Conservation (phyloP, 2,888 invertebrate genomes). For the Embidobia sp. region DNA sequence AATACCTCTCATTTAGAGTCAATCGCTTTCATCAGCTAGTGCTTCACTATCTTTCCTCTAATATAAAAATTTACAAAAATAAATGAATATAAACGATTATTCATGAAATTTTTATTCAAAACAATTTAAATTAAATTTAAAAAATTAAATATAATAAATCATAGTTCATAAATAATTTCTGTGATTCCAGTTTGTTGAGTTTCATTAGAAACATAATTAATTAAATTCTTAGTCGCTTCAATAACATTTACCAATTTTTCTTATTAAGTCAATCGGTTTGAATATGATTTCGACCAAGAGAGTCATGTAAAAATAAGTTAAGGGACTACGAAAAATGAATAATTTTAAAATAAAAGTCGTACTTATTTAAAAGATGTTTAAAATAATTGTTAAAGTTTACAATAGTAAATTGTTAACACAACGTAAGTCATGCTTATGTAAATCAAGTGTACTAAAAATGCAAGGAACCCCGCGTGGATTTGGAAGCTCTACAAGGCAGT, state of each 20-base stretch:
- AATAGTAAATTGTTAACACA: conserved; percentile 21
- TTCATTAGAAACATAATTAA: too few relatives aligned
- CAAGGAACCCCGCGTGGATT: conserved; percentile 55
- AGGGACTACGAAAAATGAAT: not conserved
- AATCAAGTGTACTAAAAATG: conserved; percentile 46
- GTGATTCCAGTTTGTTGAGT: too few relatives aligned
- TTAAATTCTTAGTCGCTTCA: too few relatives aligned
- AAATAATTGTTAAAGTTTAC: conserved; percentile 10
- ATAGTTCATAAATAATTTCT: too few relatives aligned
- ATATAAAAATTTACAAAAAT: conserved; percentile 14
- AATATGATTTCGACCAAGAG: too few relatives aligned
- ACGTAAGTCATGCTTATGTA: conserved; percentile 38
- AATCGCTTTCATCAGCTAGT: conserved; percentile 45
- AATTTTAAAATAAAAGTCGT: not conserved
- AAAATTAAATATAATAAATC: too few relatives aligned
- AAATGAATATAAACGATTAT: conserved; percentile 14
- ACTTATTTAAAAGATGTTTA: not conserved
- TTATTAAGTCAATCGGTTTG: too few relatives aligned
- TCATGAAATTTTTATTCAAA: too few relatives aligned
- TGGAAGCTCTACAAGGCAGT: conserved; percentile 68
- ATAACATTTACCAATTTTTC: too few relatives aligned
- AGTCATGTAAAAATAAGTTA: too few relatives aligned
- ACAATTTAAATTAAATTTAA: not conserved
- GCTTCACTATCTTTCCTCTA: conserved; percentile 35
- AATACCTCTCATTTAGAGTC: conserved; percentile 35